Percentiles rank a stretch among this genome's conserved stretches.
These are phyloP conservation scores for Aethes cnicana DNA, from an alignment of 2,888 invertebrate genomes.

Conservation along the genomic window DNA sequence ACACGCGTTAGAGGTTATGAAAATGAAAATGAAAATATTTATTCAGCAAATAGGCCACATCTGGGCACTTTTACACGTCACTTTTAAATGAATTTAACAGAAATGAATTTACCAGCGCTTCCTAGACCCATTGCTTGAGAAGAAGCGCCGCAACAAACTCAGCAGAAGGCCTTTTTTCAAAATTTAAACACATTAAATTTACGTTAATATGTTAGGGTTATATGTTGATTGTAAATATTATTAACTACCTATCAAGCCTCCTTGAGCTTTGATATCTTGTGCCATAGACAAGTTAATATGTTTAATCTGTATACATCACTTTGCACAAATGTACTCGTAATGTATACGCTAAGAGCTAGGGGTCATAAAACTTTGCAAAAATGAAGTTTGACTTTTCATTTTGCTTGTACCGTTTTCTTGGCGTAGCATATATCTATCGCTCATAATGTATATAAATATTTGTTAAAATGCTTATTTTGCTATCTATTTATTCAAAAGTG, in stretches of 20 bases:
- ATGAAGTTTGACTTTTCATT: background rate
- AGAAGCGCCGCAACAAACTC: no score
- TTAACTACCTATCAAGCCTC: conserved; percentile 55
- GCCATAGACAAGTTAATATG: conserved; percentile 64
- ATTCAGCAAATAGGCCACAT: no score
- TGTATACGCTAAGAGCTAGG: conserved; percentile 13
- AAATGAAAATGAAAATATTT: no score
- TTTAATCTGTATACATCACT: conserved; percentile 44
- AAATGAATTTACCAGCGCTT: no score
- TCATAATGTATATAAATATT: conserved; percentile 45
- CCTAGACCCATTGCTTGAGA: no score
- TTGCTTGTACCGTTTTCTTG: background rate
- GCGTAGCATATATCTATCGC: conserved; percentile 21
- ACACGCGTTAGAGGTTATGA: conserved; percentile 29
- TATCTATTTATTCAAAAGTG: conserved; percentile 70
- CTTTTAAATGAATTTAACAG: no score
- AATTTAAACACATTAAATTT: no score
- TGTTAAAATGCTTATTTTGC: conserved; percentile 59
- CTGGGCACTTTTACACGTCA: no score
- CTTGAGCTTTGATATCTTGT: conserved; percentile 65
- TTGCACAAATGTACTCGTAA: conserved; percentile 44
- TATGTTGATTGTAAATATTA: conserved; percentile 60
- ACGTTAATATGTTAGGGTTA: conserved; percentile 36
- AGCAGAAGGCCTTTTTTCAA: no score
- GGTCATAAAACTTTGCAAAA: background rate